phyloP scores from a whole-genome alignment of 2,113 vertebrate genomes.

The Verasper variegatus region DNA sequence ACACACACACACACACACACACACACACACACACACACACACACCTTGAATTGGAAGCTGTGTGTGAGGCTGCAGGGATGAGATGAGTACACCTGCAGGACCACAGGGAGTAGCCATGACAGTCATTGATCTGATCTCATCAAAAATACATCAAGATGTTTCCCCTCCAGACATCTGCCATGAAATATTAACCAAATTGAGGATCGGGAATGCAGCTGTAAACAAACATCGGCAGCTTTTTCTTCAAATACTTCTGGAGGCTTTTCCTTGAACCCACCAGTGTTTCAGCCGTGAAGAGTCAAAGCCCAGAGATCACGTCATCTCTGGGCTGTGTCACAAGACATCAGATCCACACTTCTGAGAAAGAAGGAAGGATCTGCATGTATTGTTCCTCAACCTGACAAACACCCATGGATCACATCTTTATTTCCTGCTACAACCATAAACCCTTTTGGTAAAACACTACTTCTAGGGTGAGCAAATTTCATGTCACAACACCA shows the following conservation, averaged over 20 bases:
- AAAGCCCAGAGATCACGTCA: background rate
- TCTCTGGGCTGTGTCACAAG: conserved; percentile 16
- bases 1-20: background rate
- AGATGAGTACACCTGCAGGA: conserved; percentile 47
- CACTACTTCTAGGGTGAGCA: too few relatives aligned
- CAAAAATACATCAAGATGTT: conserved; percentile 71
- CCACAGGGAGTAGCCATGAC: conserved; percentile 41
- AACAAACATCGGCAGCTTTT: conserved; percentile 22
- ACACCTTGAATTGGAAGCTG: conserved; percentile 22
- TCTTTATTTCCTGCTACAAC: too few relatives aligned
- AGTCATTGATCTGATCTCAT: conserved; percentile 59
- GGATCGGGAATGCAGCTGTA: background rate
- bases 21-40: background rate
- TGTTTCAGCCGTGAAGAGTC: background rate
- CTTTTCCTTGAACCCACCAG: conserved; percentile 2
- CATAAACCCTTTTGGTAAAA: too few relatives aligned
- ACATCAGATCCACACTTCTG: background rate
- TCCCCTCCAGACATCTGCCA: conserved; percentile 53
- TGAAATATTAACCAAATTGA: conserved; percentile 61
- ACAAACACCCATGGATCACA: background rate
- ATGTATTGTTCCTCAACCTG: background rate
- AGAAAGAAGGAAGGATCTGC: background rate
- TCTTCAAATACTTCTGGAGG: conserved; percentile 17
- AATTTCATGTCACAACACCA: too few relatives aligned
- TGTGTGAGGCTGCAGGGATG: conserved; percentile 13